Percentiles rank a stretch among this genome's conserved stretches.
Evolutionary conservation across 2,113 vertebrate species (phyloP).

Genomic region (Atrichornis clamosus): DNA sequence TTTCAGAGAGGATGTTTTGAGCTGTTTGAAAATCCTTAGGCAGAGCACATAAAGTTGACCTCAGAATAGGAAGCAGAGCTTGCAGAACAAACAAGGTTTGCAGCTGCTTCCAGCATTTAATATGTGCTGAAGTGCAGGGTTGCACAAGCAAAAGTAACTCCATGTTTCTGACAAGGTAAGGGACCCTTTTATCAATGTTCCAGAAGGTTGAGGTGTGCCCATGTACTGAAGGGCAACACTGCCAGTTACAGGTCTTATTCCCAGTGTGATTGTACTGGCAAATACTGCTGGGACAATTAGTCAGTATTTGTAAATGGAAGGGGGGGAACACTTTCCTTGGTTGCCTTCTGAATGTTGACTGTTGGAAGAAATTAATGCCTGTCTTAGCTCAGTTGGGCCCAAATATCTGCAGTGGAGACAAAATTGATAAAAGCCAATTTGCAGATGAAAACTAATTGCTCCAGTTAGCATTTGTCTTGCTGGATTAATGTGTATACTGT

Average conservation of each 20-base stretch:
- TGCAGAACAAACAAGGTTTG: not conserved
- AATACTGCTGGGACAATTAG: not conserved
- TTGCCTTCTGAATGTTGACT: not conserved
- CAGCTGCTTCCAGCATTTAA: not conserved
- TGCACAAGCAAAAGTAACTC: not conserved
- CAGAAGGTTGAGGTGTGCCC: not conserved
- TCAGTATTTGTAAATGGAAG: not conserved
- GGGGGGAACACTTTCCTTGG: not conserved
- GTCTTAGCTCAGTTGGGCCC: not conserved
- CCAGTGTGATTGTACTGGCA: fast-evolving
- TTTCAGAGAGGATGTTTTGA: not conserved
- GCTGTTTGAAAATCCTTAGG: not conserved
- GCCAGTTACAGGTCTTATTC: not conserved
- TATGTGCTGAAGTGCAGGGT: fast-evolving
- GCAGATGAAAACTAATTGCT: not conserved
- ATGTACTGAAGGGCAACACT: fast-evolving
- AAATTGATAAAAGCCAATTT: not conserved
- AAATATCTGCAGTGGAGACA: not conserved
- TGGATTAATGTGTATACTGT: not conserved
- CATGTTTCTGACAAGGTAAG: not conserved
- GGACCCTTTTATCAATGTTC: fast-evolving
- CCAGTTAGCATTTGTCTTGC: not conserved
- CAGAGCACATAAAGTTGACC: not conserved
- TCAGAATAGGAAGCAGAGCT: not conserved
- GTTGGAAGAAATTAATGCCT: not conserved